Percentiles rank a stretch among this genome's conserved stretches.
Conservation (phyloP, 2,113 vertebrate genomes). For the Trematomus loennbergii region DNA sequence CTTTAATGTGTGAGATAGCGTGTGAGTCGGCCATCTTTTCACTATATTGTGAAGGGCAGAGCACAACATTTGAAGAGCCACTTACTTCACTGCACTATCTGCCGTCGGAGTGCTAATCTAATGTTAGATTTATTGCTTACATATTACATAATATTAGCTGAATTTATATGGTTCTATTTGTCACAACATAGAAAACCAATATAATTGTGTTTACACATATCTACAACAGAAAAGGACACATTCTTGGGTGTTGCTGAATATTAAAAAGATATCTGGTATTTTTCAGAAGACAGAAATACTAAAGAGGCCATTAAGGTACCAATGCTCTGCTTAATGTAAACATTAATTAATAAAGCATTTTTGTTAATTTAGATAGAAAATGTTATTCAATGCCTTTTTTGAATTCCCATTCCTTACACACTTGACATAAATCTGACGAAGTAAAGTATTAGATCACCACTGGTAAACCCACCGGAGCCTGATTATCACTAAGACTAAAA, state of each 20-base stretch:
- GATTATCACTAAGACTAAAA: slow-evolving; percentile 26
- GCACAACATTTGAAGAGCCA: slow-evolving; percentile 16
- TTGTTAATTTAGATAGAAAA: not conserved
- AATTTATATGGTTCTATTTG: too few species aligned
- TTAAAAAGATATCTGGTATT: not conserved
- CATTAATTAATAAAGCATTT: not conserved
- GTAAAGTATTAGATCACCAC: not conserved
- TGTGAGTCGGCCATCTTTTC: slow-evolving; percentile 27
- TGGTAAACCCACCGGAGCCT: slow-evolving; percentile 38
- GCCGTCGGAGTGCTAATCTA: slow-evolving; percentile 1
- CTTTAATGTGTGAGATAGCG: slow-evolving; percentile 46
- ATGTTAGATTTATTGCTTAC: not conserved
- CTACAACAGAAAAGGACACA: not conserved
- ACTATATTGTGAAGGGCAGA: slow-evolving; percentile 22
- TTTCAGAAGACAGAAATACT: not conserved
- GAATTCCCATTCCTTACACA: not conserved
- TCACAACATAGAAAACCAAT: not conserved
- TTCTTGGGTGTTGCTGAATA: not conserved
- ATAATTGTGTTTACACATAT: not conserved
- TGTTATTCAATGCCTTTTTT: not conserved
- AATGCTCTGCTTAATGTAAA: not conserved
- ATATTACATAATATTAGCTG: not conserved
- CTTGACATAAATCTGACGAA: not conserved
- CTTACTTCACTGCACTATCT: not conserved
- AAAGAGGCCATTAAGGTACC: not conserved